phyloP scores from a whole-genome alignment of 2,113 vertebrate genomes.

The Nothoprocta perdicaria region DNA sequence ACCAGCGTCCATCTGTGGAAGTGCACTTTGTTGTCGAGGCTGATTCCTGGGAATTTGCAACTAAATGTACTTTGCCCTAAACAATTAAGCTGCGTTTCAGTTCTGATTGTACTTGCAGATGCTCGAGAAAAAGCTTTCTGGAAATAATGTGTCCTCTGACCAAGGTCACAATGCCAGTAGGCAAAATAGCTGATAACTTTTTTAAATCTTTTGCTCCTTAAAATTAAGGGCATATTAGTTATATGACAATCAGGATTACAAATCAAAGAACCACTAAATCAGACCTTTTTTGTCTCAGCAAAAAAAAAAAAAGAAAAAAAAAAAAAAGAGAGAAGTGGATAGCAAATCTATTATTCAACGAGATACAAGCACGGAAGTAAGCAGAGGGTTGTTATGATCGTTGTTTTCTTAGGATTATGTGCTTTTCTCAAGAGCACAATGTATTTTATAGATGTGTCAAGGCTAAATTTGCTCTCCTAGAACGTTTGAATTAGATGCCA shows the following conservation, averaged over 20 bases:
- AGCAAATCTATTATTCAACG: conserved; percentile 65
- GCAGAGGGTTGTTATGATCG: conserved; percentile 21
- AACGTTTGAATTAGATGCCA: not conserved
- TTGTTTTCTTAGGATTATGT: conserved; percentile 52
- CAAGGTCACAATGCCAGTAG: conserved; percentile 33
- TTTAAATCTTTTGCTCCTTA: conserved; percentile 19
- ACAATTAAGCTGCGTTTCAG: conserved; percentile 41
- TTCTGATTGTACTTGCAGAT: conserved; percentile 52
- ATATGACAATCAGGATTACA: conserved; percentile 20
- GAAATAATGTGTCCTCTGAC: conserved; percentile 16
- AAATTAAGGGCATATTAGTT: conserved; percentile 49
- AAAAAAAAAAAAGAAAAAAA: not conserved
- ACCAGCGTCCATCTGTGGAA: conserved; percentile 61
- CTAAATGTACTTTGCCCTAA: conserved; percentile 2
- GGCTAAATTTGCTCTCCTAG: not conserved
- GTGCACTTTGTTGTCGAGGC: not conserved
- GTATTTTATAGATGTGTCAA: not conserved
- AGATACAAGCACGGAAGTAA: conserved; percentile 45
- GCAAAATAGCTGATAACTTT: conserved; percentile 14
- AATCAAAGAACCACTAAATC: conserved; percentile 60
- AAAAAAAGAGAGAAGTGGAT: conserved; percentile 14
- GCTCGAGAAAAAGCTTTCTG: conserved; percentile 27
- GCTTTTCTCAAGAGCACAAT: not conserved
- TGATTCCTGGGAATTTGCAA: conserved; percentile 58
- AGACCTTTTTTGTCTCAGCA: conserved; percentile 24